Conservation (phyloP, 2,797 vertebrate genomes). For the Sciaenops ocellatus region DNA sequence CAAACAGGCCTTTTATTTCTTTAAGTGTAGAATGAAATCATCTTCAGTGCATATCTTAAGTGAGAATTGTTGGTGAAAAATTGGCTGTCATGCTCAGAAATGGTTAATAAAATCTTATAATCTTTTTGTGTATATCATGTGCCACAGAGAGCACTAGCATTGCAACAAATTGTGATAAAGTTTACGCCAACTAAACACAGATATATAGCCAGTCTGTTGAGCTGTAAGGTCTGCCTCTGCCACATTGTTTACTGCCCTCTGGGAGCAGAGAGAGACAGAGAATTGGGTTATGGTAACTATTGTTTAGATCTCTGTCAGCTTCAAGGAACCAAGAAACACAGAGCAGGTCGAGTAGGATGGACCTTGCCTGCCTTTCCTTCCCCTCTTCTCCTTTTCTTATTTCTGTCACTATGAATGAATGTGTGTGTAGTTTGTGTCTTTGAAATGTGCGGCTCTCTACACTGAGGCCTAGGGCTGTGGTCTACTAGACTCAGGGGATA, state of each 20-base stretch:
- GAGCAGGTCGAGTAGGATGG: constrained; percentile 31
- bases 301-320: constrained; percentile 35
- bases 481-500: constrained; percentile 20
- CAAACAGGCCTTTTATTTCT: background rate
- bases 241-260: constrained; percentile 3
- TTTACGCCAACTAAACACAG: background rate
- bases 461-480: background rate
- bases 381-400: constrained; percentile 1
- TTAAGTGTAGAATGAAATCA: background rate
- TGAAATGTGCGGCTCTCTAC: background rate
- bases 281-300: background rate
- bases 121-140: background rate
- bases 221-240: background rate
- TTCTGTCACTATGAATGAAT: constrained; percentile 24
- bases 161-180: background rate
- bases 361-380: constrained; percentile 13
- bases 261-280: background rate
- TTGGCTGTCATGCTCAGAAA: background rate
- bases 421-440: constrained; percentile 9
- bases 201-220: background rate
- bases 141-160: background rate
- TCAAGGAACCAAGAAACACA: constrained; percentile 28
- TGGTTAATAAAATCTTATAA: background rate
- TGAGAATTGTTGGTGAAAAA: background rate
- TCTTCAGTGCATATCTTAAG: background rate